These are phyloP conservation scores for Struthidea cinerea DNA, from an alignment of 2,113 vertebrate species.

Conservation along the genomic window DNA sequence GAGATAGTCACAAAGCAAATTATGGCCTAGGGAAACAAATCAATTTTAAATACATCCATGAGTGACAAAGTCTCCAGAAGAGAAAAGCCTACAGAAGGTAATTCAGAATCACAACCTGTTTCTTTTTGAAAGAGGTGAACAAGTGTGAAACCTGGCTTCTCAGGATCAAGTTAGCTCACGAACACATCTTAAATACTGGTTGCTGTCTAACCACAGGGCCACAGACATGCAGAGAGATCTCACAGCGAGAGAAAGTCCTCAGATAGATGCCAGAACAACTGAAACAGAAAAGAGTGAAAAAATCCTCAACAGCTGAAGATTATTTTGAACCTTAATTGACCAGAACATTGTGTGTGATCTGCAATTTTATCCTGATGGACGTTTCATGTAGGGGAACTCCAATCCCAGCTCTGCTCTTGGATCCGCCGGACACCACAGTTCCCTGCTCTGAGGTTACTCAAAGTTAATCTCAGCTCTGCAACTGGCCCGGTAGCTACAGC, in stretches of 20 bases:
- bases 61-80: not conserved
- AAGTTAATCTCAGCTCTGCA: not conserved
- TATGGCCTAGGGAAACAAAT: not conserved
- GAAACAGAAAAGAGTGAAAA: not conserved
- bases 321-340: not conserved
- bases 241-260: not conserved
- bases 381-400: not conserved
- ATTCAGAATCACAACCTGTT: not conserved
- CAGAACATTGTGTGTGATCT: not conserved
- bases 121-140: not conserved
- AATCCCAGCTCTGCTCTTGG: fast-evolving
- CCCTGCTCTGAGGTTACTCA: not conserved
- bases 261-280: not conserved
- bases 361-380: not conserved
- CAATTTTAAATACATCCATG: not conserved
- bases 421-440: fast-evolving
- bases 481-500: not conserved
- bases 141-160: not conserved
- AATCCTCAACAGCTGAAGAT: not conserved
- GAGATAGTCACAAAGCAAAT: not conserved
- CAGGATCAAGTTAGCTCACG: not conserved
- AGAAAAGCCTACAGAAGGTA: not conserved
- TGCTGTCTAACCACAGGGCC: not conserved
- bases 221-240: not conserved
- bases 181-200: not conserved